Base-by-base conservation (phyloP, 2,113 vertebrate species). In the Verasper variegatus region DNA sequence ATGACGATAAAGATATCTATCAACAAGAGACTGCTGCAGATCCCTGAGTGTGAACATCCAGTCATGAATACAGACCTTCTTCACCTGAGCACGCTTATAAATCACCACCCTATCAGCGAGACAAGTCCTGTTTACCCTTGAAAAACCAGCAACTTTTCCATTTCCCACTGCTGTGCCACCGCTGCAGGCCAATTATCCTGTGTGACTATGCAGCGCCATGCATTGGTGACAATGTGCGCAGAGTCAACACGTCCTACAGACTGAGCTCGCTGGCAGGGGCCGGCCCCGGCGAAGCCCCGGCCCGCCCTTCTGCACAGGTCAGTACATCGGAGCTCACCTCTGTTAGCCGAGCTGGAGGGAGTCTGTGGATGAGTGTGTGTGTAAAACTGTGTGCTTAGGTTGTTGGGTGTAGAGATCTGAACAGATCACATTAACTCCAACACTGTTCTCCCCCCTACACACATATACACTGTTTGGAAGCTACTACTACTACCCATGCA, bases 171-270 rank as follows among this genome's bases (percentile, higher is more conserved):
- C 83, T 61, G 57, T 76, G 75, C 79, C 49, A 64, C 83, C 68
- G 81, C 76, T 59, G 78, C 60, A 40, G 83, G 84, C 74, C 89
- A 81, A 94, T 95, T 95, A 95, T 95, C 94, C 93, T 80, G 82
- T 68, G 88, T 92, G 89, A 93, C 93, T 94, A 95, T 95, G 93
- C 94, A 92, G 93, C 76, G 80, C 89, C 94, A 94, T 92, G 94
- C 91, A 83, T 90, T 88, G 85, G 88, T 89, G 89, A 90, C 92
- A 92, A 92, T 89, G 91, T 91, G 86, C 74, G 20, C 88, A 88
- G 92, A 93, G 93, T 95, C 94, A 94, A 95, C 93, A 95, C 70
- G 83, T 89, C 91, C 84, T 74, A 82, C 71, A 68, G 88, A 81
- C 76, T 23, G 84, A 88, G 86, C 86, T 83, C 31, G 60, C 81